A percentile compares a stretch with the other conserved stretches of the same genome.
Conservation (phyloP, 2,113 vertebrate species). For the Elachura formosa region DNA sequence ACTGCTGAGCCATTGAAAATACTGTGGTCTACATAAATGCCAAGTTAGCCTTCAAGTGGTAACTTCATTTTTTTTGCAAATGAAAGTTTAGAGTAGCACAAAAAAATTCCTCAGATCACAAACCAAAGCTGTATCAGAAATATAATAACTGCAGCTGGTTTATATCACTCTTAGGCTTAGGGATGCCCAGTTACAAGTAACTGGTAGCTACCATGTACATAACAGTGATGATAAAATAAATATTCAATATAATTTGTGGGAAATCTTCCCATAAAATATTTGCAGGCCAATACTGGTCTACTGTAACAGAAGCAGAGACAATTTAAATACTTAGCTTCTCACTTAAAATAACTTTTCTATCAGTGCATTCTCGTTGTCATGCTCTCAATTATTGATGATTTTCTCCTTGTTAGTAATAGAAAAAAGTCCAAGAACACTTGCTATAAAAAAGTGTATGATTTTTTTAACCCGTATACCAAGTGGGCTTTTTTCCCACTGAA, state of each 20-base stretch:
- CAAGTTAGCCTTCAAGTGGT: not conserved
- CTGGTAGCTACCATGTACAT: not conserved
- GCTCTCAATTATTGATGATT: not conserved
- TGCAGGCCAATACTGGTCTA: not conserved
- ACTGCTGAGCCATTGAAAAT: not conserved
- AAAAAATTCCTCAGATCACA: not conserved
- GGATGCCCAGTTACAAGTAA: not conserved
- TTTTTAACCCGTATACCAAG: not conserved
- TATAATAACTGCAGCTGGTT: not conserved
- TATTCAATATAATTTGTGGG: not conserved
- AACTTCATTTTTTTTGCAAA: not conserved
- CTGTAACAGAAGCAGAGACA: not conserved
- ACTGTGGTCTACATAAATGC: not conserved
- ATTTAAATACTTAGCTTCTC: not conserved
- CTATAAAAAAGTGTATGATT: not conserved
- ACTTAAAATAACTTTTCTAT: not conserved
- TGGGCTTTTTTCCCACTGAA: not conserved
- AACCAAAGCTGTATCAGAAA: not conserved
- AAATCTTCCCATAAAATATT: not conserved
- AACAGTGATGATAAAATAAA: not conserved
- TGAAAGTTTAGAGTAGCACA: not conserved
- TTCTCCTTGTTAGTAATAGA: not conserved
- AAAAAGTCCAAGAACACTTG: not conserved
- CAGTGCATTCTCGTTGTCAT: not conserved
- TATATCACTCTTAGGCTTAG: not conserved